Evolutionary conservation across 2,797 vertebrate genomes (phyloP), one percentile per base, ranked within the genome.

Genomic region (Muraenolepis orangiensis): DNA sequence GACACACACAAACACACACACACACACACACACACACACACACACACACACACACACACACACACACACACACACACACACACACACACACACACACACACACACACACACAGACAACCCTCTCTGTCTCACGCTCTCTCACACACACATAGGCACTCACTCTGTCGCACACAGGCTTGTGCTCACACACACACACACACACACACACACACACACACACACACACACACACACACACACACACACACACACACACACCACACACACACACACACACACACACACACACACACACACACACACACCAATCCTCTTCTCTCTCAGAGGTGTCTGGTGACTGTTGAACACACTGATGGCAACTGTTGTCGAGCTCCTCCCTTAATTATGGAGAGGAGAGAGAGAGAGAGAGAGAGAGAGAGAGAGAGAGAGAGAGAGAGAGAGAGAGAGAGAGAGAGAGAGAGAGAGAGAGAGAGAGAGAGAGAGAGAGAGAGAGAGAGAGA

Each of bases 291-390:
- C 76, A 34, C 32, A 34, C 76, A 72, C 75, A 73, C 72, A 46
- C 70, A 68, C 81, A 74, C 71, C 71, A 16, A 68, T 71, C 75
- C 78, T 78, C 23, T 67, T 74, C 79, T 13, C 61, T 81, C 88
- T 76, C 81, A 87, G 85, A 91, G 90, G 91, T 92, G 90, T 94
- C 92, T 91, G 91, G 91, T 94, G 91, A 93, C 92, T 91, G 88
- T 77, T 79, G 75, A 73, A 71, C 80, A 76, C 83, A 84, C 85
- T 87, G 87, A 88, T 89, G 87, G 89, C 89, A 89, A 81, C 78
- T 82, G 86, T 78, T 88, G 81, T 90, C 87, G 89, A 80, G 91
- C 93, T 91, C 93, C 90, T 94, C 90, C 91, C 90, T 92, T 87
- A 78, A 84, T 78, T 23, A 78, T 83, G 85, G 88, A 88, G 82